Evolutionary conservation across 2,888 invertebrate genomes (phyloP).

Genomic region (Drosophila nigritarsus): DNA sequence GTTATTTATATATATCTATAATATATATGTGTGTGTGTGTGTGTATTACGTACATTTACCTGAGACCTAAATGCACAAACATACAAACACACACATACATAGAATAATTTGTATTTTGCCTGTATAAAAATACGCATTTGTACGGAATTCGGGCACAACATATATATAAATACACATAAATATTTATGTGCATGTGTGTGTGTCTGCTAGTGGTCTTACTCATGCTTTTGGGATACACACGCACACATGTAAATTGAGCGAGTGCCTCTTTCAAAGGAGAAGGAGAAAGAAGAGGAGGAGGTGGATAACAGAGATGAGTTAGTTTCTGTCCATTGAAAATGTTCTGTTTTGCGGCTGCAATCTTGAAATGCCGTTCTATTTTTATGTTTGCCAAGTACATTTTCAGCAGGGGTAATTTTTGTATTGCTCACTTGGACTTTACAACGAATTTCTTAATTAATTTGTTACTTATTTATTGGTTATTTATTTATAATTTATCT

Average conservation of each 20-base stretch:
- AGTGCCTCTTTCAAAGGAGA: slow-evolving; percentile 1
- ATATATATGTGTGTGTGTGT: slow-evolving; percentile 20
- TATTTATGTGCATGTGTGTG: background rate
- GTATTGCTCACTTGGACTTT: background rate
- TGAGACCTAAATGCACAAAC: slow-evolving; percentile 29
- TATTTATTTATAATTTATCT: background rate
- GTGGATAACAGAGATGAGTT: slow-evolving; percentile 12
- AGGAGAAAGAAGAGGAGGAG: background rate
- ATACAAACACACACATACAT: background rate
- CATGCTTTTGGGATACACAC: background rate
- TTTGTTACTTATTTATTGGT: background rate
- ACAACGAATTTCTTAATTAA: background rate
- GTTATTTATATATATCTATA: background rate
- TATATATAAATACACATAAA: slow-evolving; percentile 1
- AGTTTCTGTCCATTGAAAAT: slow-evolving; percentile 21
- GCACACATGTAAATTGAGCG: background rate
- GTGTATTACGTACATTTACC: slow-evolving; percentile 28
- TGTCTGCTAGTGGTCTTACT: background rate
- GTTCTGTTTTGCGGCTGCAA: slow-evolving; percentile 19
- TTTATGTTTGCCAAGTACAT: slow-evolving; percentile 29
- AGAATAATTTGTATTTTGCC: background rate
- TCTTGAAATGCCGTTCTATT: slow-evolving; percentile 44
- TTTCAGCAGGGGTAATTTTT: slow-evolving; percentile 3
- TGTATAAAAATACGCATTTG: slow-evolving; percentile 33
- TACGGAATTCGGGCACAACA: slow-evolving; percentile 31